Percentiles rank a stretch among this genome's conserved stretches.
Conservation (phyloP, 2,113 vertebrate species). For the Strigops habroptila region DNA sequence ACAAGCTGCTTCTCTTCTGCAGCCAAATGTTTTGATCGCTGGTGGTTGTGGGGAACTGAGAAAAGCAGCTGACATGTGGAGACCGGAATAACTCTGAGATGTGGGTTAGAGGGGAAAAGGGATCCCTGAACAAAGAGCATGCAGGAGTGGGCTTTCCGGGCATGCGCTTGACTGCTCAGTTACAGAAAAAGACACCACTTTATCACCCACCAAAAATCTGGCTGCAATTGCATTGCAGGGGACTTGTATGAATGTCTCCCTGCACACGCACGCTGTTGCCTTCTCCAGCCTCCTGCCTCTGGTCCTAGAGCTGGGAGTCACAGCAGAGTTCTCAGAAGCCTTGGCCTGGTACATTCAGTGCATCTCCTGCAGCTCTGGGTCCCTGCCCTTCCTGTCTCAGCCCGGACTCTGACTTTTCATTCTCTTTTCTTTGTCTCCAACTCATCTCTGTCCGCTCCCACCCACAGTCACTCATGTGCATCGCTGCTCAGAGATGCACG, state of each 20-base stretch:
- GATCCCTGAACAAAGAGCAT: neutral
- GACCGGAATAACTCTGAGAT: neutral
- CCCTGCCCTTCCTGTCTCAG: neutral
- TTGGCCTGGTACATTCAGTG: neutral
- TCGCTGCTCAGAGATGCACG: neutral
- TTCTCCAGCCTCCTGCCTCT: neutral
- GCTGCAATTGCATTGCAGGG: neutral
- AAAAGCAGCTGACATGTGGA: neutral
- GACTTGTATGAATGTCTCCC: neutral
- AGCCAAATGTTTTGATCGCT: neutral
- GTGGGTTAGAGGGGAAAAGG: neutral
- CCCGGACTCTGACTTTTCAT: neutral
- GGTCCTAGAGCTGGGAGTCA: neutral
- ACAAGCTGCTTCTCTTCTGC: neutral
- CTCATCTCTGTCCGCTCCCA: neutral
- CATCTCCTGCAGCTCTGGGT: neutral
- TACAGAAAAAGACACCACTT: neutral
- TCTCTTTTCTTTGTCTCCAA: neutral
- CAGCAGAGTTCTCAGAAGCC: neutral
- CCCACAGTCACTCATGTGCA: neutral
- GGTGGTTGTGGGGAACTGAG: constrained; percentile 2
- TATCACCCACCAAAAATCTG: neutral
- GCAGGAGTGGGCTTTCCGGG: fast-evolving
- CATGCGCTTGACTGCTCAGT: neutral
- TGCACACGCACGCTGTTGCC: fast-evolving